Conservation (phyloP, 53 echinoderm and acorn worm genomes). For the Luidia sarsii region DNA sequence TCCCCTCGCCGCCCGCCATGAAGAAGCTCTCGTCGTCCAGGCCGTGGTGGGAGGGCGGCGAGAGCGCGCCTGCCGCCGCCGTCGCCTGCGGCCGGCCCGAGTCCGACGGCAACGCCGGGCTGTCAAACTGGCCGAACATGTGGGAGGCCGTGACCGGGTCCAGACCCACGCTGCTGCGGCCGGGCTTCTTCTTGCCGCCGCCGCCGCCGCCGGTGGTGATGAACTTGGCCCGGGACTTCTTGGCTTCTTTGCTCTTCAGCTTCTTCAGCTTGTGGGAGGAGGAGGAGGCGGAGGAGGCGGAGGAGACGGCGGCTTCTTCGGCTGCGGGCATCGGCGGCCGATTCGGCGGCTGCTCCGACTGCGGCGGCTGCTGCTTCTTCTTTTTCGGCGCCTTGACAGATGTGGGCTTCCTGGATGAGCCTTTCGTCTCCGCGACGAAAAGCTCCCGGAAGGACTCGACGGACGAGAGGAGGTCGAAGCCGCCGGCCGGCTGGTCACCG, state of each 20-base stretch:
- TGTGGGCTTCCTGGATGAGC: constrained; percentile 9
- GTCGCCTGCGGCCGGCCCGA: neutral
- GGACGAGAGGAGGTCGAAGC: neutral
- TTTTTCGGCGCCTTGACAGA: constrained; percentile 16
- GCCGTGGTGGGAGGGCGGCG: neutral
- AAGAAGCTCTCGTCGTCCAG: constrained; percentile 43
- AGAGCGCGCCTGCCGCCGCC: constrained; percentile 13
- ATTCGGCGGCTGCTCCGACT: neutral
- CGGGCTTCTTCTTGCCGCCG: constrained; percentile 66
- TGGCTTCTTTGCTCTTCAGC: constrained; percentile 55
- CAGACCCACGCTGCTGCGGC: constrained; percentile 25
- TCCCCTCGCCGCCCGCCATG: constrained; percentile 13
- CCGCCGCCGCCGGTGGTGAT: constrained; percentile 46
- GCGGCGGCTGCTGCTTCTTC: constrained; percentile 1
- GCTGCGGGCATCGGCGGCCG: constrained; percentile 56
- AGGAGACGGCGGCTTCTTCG: constrained; percentile 58
- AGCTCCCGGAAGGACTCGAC: constrained; percentile 19
- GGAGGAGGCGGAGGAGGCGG: constrained; percentile 3
- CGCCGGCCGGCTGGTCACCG: no score
- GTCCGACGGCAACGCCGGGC: no score
- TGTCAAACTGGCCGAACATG: constrained; percentile 47
- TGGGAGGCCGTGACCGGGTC: constrained; percentile 42
- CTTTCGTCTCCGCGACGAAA: constrained; percentile 13
- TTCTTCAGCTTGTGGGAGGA: constrained; percentile 58
- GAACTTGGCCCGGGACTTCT: constrained; percentile 61